Conservation (phyloP, 2,113 vertebrate species). For the Orientallactaga bullata region DNA sequence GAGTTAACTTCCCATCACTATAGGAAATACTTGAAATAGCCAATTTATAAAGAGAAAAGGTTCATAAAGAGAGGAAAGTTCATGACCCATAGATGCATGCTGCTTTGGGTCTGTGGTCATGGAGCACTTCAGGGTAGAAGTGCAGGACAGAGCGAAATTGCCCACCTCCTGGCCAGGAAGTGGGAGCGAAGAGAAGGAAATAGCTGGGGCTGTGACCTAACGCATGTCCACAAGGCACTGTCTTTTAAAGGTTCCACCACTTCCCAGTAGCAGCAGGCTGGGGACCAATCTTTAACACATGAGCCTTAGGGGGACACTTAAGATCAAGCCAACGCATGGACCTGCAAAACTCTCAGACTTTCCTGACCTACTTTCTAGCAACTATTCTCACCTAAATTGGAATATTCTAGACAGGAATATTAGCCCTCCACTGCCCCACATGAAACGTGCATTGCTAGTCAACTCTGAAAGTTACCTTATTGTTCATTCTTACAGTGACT, state of each 20-base stretch:
- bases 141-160: not conserved
- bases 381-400: not conserved
- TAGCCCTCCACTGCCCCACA: not conserved
- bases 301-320: not conserved
- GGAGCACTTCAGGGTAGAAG: not conserved
- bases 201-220: not conserved
- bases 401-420: not conserved
- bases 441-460: too few relatives aligned
- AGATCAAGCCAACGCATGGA: not conserved
- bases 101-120: not conserved
- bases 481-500: slow-evolving; percentile 89
- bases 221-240: not conserved
- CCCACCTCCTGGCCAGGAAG: not conserved
- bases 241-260: not conserved
- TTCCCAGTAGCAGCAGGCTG: not conserved
- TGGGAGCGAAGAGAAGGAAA: not conserved
- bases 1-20: not conserved
- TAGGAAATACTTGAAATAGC: not conserved
- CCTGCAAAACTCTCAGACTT: not conserved
- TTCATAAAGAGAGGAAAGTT: not conserved
- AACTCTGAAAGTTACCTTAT: slow-evolving; percentile 40
- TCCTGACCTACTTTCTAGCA: not conserved
- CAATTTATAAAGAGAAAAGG: not conserved
- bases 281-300: not conserved
- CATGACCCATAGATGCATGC: too few relatives aligned